Evolutionary conservation across 2,888 invertebrate genomes (phyloP).

Genomic region (Matsumyia berberina): DNA sequence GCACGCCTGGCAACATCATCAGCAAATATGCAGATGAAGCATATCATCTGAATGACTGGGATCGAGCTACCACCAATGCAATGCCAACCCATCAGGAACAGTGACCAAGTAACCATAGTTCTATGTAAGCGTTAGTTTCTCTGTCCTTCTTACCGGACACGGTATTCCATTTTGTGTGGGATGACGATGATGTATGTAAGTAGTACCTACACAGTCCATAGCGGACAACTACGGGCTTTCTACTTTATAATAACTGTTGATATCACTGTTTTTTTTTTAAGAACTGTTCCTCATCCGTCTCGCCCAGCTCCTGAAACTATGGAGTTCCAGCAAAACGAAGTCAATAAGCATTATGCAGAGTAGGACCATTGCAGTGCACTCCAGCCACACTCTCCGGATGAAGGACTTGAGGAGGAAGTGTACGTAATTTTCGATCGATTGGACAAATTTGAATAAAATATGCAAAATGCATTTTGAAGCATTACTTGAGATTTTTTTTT

Average conservation of each 20-base stretch:
- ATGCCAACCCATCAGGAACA: slow-evolving; percentile 20
- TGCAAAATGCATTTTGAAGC: slow-evolving; percentile 63
- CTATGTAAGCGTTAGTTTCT: neutral
- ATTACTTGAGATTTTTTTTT: slow-evolving; percentile 38
- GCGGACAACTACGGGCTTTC: slow-evolving; percentile 39
- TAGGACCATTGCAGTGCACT: slow-evolving; percentile 25
- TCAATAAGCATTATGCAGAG: slow-evolving; percentile 74
- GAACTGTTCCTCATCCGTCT: slow-evolving; percentile 16
- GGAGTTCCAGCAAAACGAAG: slow-evolving; percentile 44
- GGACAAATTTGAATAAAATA: slow-evolving; percentile 76
- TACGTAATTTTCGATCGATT: slow-evolving; percentile 73
- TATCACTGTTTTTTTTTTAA: slow-evolving; percentile 56
- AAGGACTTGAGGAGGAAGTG: slow-evolving; percentile 51
- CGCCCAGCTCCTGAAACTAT: neutral
- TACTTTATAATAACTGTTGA: slow-evolving; percentile 69
- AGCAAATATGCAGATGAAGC: slow-evolving; percentile 67
- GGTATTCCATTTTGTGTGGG: slow-evolving; percentile 49
- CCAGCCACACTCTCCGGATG: neutral
- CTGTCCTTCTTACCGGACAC: neutral
- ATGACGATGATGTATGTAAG: slow-evolving; percentile 34
- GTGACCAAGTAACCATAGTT: slow-evolving; percentile 55
- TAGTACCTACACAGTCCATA: slow-evolving; percentile 17
- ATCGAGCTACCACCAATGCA: slow-evolving; percentile 41
- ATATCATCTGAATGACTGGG: slow-evolving; percentile 72
- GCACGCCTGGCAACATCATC: slow-evolving; percentile 12